phyloP scores from a whole-genome alignment of 2,797 vertebrate species.

The Lepilemur septentrionalis region DNA sequence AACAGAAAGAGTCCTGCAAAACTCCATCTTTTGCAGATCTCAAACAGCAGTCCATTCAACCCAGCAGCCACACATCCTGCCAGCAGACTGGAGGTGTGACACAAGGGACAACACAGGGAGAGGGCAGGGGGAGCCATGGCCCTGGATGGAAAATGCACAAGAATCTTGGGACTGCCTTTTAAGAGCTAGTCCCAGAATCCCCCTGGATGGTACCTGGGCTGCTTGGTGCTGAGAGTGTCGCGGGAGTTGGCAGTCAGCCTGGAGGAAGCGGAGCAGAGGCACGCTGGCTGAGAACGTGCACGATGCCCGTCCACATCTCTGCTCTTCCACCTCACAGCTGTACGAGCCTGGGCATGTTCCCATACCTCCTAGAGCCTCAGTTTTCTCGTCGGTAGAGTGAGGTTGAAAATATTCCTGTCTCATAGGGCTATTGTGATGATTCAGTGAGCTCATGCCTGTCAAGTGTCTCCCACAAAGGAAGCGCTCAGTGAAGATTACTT shows the following conservation, averaged over 20 bases:
- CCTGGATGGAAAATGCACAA: not conserved
- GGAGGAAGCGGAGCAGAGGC: not conserved
- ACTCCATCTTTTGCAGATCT: not conserved
- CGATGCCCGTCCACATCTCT: rapidly evolving
- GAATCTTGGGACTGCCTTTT: not conserved
- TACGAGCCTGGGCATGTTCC: not conserved
- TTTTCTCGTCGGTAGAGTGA: not conserved
- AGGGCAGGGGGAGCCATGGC: too few relatives aligned
- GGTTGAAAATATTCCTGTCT: not conserved
- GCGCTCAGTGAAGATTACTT: not conserved
- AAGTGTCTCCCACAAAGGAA: not conserved
- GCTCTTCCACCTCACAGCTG: rapidly evolving
- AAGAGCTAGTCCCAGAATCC: not conserved
- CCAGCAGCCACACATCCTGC: not conserved
- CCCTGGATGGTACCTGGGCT: not conserved
- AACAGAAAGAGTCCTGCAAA: not conserved
- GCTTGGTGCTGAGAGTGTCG: not conserved
- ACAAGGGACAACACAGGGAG: not conserved
- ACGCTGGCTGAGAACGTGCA: rapidly evolving
- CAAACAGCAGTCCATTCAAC: rapidly evolving
- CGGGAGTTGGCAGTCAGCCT: rapidly evolving
- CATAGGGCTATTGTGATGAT: not conserved
- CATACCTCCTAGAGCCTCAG: rapidly evolving
- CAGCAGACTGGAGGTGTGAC: not conserved
- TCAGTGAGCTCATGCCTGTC: not conserved